Percentiles rank a stretch among this genome's conserved stretches.
Evolutionary conservation across 2,888 invertebrate species (phyloP).

Genomic region (Rhagium mordax): DNA sequence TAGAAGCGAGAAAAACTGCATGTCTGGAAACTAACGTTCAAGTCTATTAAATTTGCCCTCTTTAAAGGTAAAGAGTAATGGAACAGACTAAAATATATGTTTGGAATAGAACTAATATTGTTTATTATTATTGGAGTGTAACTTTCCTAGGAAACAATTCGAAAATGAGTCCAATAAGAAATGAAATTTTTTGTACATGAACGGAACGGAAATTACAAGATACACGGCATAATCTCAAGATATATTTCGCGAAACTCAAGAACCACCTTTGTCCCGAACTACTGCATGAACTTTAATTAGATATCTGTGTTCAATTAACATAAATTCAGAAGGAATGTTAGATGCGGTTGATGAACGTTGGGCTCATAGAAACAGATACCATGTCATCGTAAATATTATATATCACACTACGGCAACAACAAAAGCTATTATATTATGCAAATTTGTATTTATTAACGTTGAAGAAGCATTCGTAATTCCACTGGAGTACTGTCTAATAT

Average conservation of each 20-base stretch:
- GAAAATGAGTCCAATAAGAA: too few species aligned
- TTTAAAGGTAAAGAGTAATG: background rate
- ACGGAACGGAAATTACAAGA: background rate
- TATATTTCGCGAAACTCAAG: background rate
- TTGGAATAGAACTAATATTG: too few species aligned
- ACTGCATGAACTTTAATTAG: slow-evolving; percentile 9
- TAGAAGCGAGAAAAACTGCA: background rate
- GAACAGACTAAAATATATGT: background rate
- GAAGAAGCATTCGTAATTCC: slow-evolving; percentile 19
- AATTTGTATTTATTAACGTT: slow-evolving; percentile 24
- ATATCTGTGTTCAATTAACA: slow-evolving; percentile 14
- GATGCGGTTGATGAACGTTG: background rate
- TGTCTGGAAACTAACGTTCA: slow-evolving; percentile 1
- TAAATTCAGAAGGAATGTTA: slow-evolving; percentile 10
- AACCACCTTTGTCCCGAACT: background rate
- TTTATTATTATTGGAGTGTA: too few species aligned
- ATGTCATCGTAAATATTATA: slow-evolving; percentile 22
- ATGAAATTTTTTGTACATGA: too few species aligned
- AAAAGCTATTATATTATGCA: slow-evolving; percentile 34
- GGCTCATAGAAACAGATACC: slow-evolving; percentile 19
- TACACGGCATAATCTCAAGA: background rate
- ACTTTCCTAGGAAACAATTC: too few species aligned
- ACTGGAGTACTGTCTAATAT: slow-evolving; percentile 16
- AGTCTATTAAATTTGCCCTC: background rate
- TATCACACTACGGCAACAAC: slow-evolving; percentile 27